Conservation (phyloP, 2,888 invertebrate species). For the Hirtodrosophila cameraria region DNA sequence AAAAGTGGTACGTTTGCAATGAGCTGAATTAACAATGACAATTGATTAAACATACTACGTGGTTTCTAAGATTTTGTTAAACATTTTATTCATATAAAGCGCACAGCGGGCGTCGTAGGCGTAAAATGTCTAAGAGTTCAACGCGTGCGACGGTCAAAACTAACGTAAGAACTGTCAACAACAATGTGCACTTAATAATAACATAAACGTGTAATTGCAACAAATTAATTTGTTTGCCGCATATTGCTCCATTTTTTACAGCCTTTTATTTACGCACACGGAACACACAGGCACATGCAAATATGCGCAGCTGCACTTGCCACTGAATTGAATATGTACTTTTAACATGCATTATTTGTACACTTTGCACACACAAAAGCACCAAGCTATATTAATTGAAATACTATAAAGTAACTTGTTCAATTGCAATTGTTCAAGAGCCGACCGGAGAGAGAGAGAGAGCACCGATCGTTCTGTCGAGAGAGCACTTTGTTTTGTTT, state of each 20-base stretch:
- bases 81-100: constrained; percentile 7
- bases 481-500: constrained; percentile 20
- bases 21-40: constrained; percentile 46
- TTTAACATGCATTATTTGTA: constrained; percentile 5
- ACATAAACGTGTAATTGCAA: constrained; percentile 8
- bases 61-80: constrained; percentile 1
- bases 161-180: constrained; percentile 49
- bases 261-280: constrained; percentile 17
- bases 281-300: background rate
- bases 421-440: constrained; percentile 36
- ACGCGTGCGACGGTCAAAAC: constrained; percentile 42
- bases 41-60: constrained; percentile 65
- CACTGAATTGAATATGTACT: constrained; percentile 3
- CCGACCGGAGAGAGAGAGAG: constrained; percentile 1
- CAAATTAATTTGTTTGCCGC: constrained; percentile 25
- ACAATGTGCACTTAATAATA: constrained; percentile 13
- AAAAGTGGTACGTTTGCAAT: constrained; percentile 30
- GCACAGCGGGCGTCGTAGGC: background rate
- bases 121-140: constrained; percentile 60
- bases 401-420: constrained; percentile 12
- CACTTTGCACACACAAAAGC: constrained; percentile 8
- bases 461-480: constrained; percentile 27
- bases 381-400: constrained; percentile 11
- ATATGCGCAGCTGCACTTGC: constrained; percentile 15
- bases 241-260: constrained; percentile 6